phyloP scores from a whole-genome alignment of 2,113 vertebrate species.

The Gila orcuttii region DNA sequence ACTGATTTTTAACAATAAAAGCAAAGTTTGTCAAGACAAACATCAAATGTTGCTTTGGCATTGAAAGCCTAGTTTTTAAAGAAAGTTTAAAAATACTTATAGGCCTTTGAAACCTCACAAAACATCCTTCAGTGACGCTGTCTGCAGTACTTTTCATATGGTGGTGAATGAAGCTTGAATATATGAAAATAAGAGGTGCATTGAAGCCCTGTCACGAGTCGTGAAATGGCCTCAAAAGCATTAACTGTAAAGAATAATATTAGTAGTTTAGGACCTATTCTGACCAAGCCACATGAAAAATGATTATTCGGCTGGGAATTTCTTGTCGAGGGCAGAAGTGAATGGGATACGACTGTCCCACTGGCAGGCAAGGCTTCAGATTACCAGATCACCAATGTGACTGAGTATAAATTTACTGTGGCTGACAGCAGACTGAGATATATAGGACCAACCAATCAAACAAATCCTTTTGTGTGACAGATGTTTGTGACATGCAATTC shows the following conservation, averaged over 20 bases:
- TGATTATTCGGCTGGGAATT: constrained; percentile 21
- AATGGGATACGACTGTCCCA: constrained; percentile 63
- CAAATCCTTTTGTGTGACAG: constrained; percentile 72
- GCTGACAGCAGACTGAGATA: constrained; percentile 69
- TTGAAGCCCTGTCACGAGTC: background rate
- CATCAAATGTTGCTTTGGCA: background rate
- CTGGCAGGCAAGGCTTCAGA: constrained; percentile 66
- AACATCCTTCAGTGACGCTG: background rate
- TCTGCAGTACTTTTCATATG: background rate
- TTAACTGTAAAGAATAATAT: background rate
- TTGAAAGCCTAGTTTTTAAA: background rate
- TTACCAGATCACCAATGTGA: constrained; percentile 59
- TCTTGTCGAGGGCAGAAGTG: constrained; percentile 45
- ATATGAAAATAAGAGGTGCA: background rate
- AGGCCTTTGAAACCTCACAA: background rate
- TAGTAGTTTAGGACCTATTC: background rate
- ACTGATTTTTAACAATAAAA: background rate
- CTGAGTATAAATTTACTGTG: constrained; percentile 71
- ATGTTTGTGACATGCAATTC: constrained; percentile 69
- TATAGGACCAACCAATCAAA: constrained; percentile 74
- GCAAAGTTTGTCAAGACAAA: background rate
- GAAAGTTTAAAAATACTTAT: background rate
- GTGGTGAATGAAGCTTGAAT: background rate
- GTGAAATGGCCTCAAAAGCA: background rate
- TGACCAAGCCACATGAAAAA: background rate